phyloP scores from a whole-genome alignment of 2,888 invertebrate genomes.

The Terebella lapidaria region DNA sequence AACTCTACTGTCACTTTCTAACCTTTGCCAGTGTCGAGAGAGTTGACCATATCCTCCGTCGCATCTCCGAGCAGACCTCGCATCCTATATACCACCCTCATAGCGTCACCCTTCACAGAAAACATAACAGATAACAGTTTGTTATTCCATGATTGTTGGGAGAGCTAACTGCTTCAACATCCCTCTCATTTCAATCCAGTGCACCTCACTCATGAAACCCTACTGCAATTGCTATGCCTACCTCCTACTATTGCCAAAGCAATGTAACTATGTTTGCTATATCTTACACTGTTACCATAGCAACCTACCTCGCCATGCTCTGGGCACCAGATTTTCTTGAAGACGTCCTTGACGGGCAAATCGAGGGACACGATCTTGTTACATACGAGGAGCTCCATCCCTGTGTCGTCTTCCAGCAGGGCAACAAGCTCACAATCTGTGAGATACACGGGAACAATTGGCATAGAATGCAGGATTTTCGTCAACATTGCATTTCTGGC shows the following conservation, averaged over 20 bases:
- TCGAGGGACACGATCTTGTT: conserved; percentile 97
- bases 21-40: conserved; percentile 72
- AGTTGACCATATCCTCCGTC: conserved; percentile 97
- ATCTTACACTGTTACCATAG: neutral
- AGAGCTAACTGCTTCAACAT: too few species aligned
- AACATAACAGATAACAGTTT: too few species aligned
- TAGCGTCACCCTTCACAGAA: conserved; percentile 77
- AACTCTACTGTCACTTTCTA: too few species aligned
- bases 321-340: conserved; percentile 57
- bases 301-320: conserved; percentile 58
- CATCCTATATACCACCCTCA: conserved; percentile 97
- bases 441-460: conserved; percentile 8
- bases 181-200: too few species aligned
- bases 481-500: too few species aligned
- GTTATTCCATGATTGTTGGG: too few species aligned
- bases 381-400: conserved; percentile 82
- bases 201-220: too few species aligned
- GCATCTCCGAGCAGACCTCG: conserved; percentile 95
- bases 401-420: conserved; percentile 76
- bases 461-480: too few species aligned
- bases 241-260: too few species aligned
- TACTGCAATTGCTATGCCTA: too few species aligned
- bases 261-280: too few species aligned
- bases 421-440: conserved; percentile 95
- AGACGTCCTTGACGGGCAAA: conserved; percentile 80